phyloP scores from a whole-genome alignment of 2,888 invertebrate species.

The Meta bourneti region DNA sequence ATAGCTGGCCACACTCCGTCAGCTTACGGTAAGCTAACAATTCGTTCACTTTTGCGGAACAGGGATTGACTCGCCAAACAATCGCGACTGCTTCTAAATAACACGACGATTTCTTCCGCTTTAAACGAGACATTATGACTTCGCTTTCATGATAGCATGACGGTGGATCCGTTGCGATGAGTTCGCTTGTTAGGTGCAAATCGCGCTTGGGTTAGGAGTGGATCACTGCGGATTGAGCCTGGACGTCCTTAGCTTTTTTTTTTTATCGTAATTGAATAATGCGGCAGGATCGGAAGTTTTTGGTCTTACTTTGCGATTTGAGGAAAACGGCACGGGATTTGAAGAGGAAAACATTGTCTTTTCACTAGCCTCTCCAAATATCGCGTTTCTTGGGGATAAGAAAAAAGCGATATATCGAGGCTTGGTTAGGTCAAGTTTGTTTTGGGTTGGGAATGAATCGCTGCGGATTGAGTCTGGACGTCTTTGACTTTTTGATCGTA shows the following conservation, averaged over 20 bases:
- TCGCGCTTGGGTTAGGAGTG: neutral
- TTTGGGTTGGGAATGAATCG: too few species aligned
- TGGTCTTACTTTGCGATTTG: neutral
- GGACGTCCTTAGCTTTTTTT: neutral
- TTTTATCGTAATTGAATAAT: neutral
- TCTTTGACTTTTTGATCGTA: too few species aligned
- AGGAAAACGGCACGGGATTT: too few species aligned
- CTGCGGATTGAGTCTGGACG: too few species aligned
- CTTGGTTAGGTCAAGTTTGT: too few species aligned
- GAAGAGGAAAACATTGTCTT: too few species aligned
- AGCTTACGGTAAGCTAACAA: conserved; percentile 28
- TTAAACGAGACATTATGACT: neutral
- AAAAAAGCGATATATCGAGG: too few species aligned
- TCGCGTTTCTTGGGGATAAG: too few species aligned
- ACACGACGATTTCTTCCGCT: neutral
- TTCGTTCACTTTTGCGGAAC: conserved; percentile 48
- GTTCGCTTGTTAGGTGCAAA: neutral
- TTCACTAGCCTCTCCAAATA: too few species aligned
- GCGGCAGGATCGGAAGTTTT: neutral
- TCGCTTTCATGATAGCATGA: neutral
- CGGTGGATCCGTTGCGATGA: neutral
- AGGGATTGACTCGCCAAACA: conserved; percentile 25
- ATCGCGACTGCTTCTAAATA: conserved; percentile 1
- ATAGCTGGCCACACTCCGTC: conserved; percentile 21
- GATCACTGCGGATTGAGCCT: neutral